Percentiles rank a stretch among this genome's conserved stretches.
Evolutionary conservation across 2,888 invertebrate genomes (phyloP).

Genomic region (Dermolepida albohirtum): DNA sequence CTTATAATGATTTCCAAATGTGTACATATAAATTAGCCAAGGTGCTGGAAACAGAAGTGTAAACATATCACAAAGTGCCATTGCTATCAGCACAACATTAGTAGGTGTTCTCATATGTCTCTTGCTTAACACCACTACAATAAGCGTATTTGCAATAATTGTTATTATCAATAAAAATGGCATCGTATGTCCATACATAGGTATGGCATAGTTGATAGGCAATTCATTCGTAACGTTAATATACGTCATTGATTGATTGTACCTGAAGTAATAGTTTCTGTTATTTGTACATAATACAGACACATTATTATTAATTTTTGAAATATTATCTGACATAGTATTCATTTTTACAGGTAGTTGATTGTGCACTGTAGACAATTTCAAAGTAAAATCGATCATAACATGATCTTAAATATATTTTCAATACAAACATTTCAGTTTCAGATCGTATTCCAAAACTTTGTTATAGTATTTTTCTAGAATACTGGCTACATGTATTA

Average conservation of each 20-base stretch:
- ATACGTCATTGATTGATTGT: constrained; percentile 54
- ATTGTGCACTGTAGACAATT: too few species aligned
- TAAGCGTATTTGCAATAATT: constrained; percentile 90
- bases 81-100: constrained; percentile 92
- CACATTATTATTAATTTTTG: too few species aligned
- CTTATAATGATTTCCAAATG: constrained; percentile 88
- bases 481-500: too few species aligned
- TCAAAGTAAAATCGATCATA: too few species aligned
- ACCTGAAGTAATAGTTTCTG: too few species aligned
- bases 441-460: too few species aligned
- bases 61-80: constrained; percentile 95
- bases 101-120: constrained; percentile 93
- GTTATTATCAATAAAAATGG: constrained; percentile 89
- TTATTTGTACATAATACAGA: too few species aligned
- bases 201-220: constrained; percentile 75
- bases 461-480: too few species aligned
- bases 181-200: constrained; percentile 82
- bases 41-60: constrained; percentile 92
- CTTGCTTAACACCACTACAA: constrained; percentile 89
- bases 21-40: constrained; percentile 93
- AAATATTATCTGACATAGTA: too few species aligned
- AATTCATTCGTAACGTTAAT: constrained; percentile 76
- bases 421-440: too few species aligned
- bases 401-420: too few species aligned
- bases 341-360: too few species aligned